Evolutionary conservation across 2,888 invertebrate genomes (phyloP).

Genomic region (Leucophenga maculata): DNA sequence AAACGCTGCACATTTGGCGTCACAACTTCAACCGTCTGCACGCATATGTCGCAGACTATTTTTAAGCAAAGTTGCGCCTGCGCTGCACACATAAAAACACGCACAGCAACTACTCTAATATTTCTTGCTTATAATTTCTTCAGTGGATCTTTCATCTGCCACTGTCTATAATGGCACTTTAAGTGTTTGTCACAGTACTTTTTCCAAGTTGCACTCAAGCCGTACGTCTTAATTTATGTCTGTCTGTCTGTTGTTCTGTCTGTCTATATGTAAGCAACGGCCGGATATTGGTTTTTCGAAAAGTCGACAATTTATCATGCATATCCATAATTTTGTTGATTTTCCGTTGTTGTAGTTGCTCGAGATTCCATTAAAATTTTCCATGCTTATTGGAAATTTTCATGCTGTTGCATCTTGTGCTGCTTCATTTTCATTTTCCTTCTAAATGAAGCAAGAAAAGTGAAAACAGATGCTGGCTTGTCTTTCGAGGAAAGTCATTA

Average conservation of each 20-base stretch:
- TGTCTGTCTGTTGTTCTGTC: slow-evolving; percentile 38
- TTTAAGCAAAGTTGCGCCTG: slow-evolving; percentile 51
- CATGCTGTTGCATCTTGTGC: slow-evolving; percentile 39
- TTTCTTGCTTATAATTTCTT: slow-evolving; percentile 30
- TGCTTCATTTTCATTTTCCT: not conserved
- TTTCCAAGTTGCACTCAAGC: slow-evolving; percentile 1
- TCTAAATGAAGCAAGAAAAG: slow-evolving; percentile 9
- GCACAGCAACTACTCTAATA: not conserved
- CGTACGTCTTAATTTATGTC: slow-evolving; percentile 7
- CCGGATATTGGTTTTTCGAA: slow-evolving; percentile 53
- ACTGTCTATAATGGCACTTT: slow-evolving; percentile 1
- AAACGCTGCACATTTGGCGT: slow-evolving; percentile 17
- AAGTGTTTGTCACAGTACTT: not conserved
- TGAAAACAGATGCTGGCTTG: slow-evolving; percentile 3
- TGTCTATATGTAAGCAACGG: slow-evolving; percentile 51
- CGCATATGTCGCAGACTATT: slow-evolving; percentile 60
- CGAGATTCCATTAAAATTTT: slow-evolving; percentile 32
- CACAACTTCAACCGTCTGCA: not conserved
- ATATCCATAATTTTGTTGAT: slow-evolving; percentile 24
- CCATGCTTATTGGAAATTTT: slow-evolving; percentile 55
- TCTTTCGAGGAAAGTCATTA: too few species aligned
- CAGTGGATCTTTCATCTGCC: slow-evolving; percentile 30
- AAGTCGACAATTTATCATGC: slow-evolving; percentile 33
- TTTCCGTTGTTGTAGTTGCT: slow-evolving; percentile 3
- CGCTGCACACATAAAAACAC: slow-evolving; percentile 36